phyloP scores from a whole-genome alignment of 2,888 invertebrate genomes.

The Archaeoteleia sp. region DNA sequence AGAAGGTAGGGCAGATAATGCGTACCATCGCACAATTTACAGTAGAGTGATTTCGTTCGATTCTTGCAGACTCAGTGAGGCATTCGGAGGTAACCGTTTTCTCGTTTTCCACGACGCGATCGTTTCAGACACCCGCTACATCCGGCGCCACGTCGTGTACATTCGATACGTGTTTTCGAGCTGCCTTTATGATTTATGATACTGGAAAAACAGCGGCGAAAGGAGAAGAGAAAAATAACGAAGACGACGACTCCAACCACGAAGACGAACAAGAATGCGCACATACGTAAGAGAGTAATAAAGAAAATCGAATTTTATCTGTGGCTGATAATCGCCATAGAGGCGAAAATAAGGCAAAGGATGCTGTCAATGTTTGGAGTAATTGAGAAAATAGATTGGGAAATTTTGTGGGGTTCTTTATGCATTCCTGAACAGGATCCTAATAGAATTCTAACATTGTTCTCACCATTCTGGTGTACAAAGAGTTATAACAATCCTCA shows the following conservation, averaged over 20 bases:
- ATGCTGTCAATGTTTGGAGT: no score
- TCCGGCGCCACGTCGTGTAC: conserved; percentile 56
- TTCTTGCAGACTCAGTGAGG: conserved; percentile 49
- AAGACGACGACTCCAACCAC: neutral
- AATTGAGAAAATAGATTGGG: no score
- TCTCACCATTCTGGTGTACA: no score
- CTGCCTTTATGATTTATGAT: conserved; percentile 60
- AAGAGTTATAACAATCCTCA: no score
- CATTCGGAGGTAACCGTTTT: conserved; percentile 44
- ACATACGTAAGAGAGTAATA: conserved; percentile 1
- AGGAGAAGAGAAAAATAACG: conserved; percentile 13
- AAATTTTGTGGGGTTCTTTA: no score
- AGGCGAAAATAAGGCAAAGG: no score
- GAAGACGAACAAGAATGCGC: conserved; percentile 24
- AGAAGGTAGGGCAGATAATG: conserved; percentile 32
- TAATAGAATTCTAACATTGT: no score
- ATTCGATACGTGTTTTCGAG: conserved; percentile 65
- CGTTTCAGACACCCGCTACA: conserved; percentile 67
- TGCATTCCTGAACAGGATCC: no score
- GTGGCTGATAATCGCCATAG: no score
- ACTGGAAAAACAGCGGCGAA: conserved; percentile 23
- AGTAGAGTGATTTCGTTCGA: conserved; percentile 38
- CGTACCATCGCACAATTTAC: conserved; percentile 42
- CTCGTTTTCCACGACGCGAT: conserved; percentile 53
- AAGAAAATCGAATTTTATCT: no score